Conservation (phyloP, 1,140 invertebrate species). For the Drosophila bocki region DNA sequence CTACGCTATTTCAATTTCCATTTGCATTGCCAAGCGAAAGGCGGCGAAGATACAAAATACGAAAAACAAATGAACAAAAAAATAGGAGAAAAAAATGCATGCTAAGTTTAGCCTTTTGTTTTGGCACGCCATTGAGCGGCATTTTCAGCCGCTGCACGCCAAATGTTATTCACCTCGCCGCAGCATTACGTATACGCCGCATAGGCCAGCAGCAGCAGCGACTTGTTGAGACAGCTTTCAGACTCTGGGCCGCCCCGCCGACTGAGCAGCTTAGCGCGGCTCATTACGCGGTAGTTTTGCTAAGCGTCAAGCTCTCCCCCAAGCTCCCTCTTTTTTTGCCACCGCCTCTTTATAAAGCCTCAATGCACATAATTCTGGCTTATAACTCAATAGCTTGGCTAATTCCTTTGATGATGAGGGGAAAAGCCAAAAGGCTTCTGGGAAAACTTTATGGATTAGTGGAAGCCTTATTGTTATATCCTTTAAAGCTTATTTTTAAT, state of each 20-base stretch:
- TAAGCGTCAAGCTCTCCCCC: constrained; percentile 21
- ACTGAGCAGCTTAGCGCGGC: constrained; percentile 36
- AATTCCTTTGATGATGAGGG: constrained; percentile 5
- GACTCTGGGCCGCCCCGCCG: constrained; percentile 31
- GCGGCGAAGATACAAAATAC: constrained; percentile 9
- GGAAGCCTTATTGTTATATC: not conserved
- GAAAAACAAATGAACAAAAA: constrained; percentile 21
- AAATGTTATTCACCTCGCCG: constrained; percentile 77
- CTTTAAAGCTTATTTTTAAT: not conserved
- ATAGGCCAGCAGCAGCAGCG: constrained; percentile 23
- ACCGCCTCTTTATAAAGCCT: not conserved
- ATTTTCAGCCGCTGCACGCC: constrained; percentile 54
- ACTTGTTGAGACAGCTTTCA: constrained; percentile 73
- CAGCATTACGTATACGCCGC: constrained; percentile 74
- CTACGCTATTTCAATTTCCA: constrained; percentile 75
- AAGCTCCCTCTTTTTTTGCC: not conserved
- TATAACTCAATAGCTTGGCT: constrained; percentile 27
- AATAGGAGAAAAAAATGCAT: constrained; percentile 55
- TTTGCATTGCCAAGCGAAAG: constrained; percentile 49
- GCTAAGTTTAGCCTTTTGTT: constrained; percentile 83
- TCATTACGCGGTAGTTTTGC: constrained; percentile 44
- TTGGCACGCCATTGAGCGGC: constrained; percentile 81
- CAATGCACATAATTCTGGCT: constrained; percentile 39
- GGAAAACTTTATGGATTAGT: constrained; percentile 4
- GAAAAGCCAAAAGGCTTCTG: not conserved